A percentile compares a stretch with the other conserved stretches of the same genome.
These are phyloP conservation scores for Cheirogaleus major DNA, from an alignment of 2,797 vertebrate genomes.

Conservation along the genomic window DNA sequence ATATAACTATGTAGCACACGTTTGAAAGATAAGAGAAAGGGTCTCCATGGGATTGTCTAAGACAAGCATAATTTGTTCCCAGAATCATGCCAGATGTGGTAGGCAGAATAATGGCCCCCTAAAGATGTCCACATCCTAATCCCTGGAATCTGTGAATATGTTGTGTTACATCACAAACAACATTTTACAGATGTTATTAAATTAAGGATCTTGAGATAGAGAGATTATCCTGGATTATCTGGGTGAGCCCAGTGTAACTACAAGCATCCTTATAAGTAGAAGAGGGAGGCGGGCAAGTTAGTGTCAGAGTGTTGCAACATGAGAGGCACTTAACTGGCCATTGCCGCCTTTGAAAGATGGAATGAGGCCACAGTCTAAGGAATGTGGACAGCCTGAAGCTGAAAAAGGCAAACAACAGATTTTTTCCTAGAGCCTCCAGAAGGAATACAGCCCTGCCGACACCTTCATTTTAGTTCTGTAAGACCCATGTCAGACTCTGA, in stretches of 20 bases:
- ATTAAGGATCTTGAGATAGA: neutral
- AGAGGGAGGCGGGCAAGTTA: neutral
- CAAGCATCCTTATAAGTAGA: neutral
- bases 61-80: neutral
- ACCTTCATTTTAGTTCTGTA: neutral
- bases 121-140: neutral
- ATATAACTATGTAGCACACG: neutral
- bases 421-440: neutral
- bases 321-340: neutral
- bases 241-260: neutral
- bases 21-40: constrained; percentile 1
- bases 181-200: neutral
- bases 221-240: neutral
- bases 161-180: neutral
- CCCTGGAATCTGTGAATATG: neutral
- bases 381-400: neutral
- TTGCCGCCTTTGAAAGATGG: neutral
- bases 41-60: neutral
- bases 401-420: neutral
- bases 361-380: neutral
- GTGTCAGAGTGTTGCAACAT: neutral
- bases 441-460: neutral
- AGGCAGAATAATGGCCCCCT: neutral
- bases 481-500: neutral
- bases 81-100: neutral